Percentiles rank a stretch among this genome's conserved stretches.
Conservation (phyloP, 2,797 vertebrate species). For the Apogon hyalosoma region DNA sequence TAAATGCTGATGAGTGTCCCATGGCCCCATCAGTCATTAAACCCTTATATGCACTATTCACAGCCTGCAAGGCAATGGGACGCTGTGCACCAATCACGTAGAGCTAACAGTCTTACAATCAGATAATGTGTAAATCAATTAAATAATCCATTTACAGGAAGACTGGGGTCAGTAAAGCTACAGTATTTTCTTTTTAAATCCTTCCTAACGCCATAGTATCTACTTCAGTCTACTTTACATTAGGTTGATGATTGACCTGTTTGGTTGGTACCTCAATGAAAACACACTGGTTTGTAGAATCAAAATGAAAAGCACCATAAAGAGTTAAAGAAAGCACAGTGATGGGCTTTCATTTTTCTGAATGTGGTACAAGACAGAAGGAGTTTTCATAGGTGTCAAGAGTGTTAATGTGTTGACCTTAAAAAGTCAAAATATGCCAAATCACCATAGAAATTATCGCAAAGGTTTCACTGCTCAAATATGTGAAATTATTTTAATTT, state of each 20-base stretch:
- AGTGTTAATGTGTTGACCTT: background rate
- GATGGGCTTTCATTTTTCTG: background rate
- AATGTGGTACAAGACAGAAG: background rate
- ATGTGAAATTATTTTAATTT: background rate
- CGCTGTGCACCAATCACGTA: no score
- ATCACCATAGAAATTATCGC: background rate
- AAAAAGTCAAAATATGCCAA: background rate
- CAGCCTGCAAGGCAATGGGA: no score
- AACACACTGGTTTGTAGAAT: background rate
- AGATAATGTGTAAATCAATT: constrained; percentile 9
- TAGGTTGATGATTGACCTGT: background rate
- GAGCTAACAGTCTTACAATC: constrained; percentile 1
- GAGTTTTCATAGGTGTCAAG: background rate
- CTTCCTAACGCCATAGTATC: background rate
- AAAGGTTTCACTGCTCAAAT: background rate
- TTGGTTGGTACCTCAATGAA: background rate
- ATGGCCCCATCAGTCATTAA: no score
- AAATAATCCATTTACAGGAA: constrained; percentile 4
- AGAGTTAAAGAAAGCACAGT: background rate
- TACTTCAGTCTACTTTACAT: background rate
- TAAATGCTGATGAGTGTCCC: no score
- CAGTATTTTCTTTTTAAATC: background rate
- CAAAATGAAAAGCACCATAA: background rate
- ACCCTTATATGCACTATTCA: no score
- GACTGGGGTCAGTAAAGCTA: background rate